Conservation (phyloP, 2,797 vertebrate species). For the Pangasius djambal region DNA sequence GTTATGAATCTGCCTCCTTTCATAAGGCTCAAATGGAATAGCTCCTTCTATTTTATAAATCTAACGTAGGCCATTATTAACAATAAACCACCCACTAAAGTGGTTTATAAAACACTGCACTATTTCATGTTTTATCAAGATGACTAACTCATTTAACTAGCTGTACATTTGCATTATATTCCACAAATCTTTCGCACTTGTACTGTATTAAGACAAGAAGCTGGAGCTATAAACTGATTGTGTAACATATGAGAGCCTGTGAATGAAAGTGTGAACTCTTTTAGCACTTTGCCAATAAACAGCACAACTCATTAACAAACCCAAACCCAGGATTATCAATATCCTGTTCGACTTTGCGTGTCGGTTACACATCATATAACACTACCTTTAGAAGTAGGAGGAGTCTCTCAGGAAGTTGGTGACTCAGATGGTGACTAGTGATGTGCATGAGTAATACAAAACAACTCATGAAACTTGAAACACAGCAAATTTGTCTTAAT, state of each 20-base stretch:
- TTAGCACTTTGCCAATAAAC: constrained; percentile 8
- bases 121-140: not conserved
- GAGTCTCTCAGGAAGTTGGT: not conserved
- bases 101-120: not conserved
- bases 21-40: not conserved
- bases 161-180: not conserved
- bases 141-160: constrained; percentile 11
- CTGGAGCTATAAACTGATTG: not conserved
- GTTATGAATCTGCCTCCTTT: constrained; percentile 5
- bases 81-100: constrained; percentile 26
- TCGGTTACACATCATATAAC: not conserved
- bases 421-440: not conserved
- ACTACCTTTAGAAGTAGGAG: not conserved
- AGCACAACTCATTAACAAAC: constrained; percentile 8
- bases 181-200: not conserved
- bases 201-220: not conserved
- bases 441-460: too few species aligned
- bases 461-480: not conserved
- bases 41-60: constrained; percentile 28
- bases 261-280: not conserved
- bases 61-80: constrained; percentile 10
- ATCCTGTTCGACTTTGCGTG: not conserved
- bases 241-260: not conserved
- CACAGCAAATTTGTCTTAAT: not conserved
- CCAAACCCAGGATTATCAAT: not conserved